Evolutionary conservation across 2,797 vertebrate genomes (phyloP).

Genomic region (Anas acuta): DNA sequence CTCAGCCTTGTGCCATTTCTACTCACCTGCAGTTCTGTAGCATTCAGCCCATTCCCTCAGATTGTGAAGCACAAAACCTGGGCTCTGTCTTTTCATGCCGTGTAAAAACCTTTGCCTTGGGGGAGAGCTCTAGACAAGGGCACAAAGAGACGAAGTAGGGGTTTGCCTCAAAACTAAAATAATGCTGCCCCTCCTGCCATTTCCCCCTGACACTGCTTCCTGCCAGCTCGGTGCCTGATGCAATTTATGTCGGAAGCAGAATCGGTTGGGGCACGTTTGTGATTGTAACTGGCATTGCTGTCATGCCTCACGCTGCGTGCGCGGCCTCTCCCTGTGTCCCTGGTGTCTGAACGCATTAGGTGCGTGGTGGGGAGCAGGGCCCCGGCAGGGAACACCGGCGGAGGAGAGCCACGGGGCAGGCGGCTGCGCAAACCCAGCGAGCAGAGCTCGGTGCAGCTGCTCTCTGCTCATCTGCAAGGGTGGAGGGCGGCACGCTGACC

Average conservation of each 20-base stretch:
- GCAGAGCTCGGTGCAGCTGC: fast-evolving
- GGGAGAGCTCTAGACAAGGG: neutral
- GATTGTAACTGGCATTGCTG: slow-evolving; percentile 64
- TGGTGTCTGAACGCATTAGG: slow-evolving; percentile 56
- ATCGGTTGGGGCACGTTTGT: slow-evolving; percentile 67
- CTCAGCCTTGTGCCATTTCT: fast-evolving
- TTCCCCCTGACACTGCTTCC: neutral
- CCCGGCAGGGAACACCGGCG: neutral
- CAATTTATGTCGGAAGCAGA: slow-evolving; percentile 42
- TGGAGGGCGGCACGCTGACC: neutral
- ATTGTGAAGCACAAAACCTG: neutral
- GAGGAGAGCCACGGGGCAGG: neutral
- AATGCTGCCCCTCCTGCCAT: neutral
- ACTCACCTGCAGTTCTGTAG: neutral
- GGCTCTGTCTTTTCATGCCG: neutral
- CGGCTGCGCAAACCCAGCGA: neutral
- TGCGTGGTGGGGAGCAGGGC: neutral
- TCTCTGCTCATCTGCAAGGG: neutral
- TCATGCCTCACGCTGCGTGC: slow-evolving; percentile 22
- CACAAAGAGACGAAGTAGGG: neutral
- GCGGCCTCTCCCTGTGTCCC: slow-evolving; percentile 46
- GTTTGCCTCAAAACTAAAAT: neutral
- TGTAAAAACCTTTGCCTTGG: neutral
- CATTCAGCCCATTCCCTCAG: neutral
- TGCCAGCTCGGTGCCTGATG: neutral